A percentile compares a stretch with the other conserved stretches of the same genome.
Conservation (phyloP, 2,797 vertebrate species). For the Siniperca undulata region DNA sequence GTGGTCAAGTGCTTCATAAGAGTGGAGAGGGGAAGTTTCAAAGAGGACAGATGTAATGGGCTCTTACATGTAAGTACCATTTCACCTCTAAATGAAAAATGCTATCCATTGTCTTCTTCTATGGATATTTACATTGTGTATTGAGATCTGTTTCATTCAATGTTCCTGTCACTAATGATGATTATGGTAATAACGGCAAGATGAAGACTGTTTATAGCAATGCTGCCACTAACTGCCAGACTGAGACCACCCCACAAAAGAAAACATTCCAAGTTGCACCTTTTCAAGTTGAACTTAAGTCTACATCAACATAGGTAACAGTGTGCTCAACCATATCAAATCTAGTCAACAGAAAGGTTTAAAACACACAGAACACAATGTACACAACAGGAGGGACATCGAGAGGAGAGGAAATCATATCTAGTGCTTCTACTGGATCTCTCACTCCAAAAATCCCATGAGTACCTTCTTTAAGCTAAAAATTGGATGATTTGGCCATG, state of each 20-base stretch:
- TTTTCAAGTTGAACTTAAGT: neutral
- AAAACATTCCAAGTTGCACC: neutral
- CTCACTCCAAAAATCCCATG: neutral
- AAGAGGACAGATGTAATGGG: constrained; percentile 16
- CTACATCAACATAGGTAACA: neutral
- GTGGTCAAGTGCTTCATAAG: constrained; percentile 6
- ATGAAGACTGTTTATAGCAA: constrained; percentile 2
- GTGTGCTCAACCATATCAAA: neutral
- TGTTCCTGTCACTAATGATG: neutral
- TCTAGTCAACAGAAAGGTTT: neutral
- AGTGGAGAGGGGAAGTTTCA: neutral
- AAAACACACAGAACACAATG: neutral
- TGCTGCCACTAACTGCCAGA: neutral
- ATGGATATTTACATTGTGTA: neutral
- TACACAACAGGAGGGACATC: constrained; percentile 10
- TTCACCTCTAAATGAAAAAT: neutral
- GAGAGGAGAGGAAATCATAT: constrained; percentile 36
- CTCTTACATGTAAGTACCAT: constrained; percentile 8
- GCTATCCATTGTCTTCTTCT: neutral
- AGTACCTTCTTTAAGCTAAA: constrained; percentile 19
- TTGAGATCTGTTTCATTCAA: neutral
- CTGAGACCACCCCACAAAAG: neutral
- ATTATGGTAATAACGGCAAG: neutral
- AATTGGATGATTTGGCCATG: constrained; percentile 25
- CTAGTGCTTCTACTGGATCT: neutral